A percentile compares a stretch with the other conserved stretches of the same genome.
Conservation (phyloP, 2,113 vertebrate genomes). For the Pelusios castaneus region DNA sequence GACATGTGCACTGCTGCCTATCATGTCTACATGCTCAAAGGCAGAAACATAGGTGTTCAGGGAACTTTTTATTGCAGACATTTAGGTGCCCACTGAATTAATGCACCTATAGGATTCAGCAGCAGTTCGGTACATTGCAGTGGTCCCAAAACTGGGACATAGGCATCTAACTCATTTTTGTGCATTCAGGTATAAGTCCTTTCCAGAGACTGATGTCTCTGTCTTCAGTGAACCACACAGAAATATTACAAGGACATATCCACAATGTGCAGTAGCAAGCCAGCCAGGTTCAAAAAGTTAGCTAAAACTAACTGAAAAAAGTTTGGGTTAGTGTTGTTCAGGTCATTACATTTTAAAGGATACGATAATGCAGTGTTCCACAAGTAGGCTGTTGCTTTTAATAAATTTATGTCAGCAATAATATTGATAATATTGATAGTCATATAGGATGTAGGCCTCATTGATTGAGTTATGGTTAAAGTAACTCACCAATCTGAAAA, state of each 20-base stretch:
- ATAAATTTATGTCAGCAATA: fast-evolving
- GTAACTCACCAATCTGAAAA: not conserved
- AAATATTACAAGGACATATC: not conserved
- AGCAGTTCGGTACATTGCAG: too few relatives aligned
- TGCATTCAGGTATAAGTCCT: not conserved
- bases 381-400: not conserved
- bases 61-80: too few relatives aligned
- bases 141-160: too few relatives aligned
- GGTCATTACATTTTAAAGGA: not conserved
- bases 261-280: fast-evolving
- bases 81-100: too few relatives aligned
- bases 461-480: not conserved
- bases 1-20: too few relatives aligned
- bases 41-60: too few relatives aligned
- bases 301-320: not conserved
- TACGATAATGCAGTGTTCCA: not conserved
- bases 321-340: not conserved
- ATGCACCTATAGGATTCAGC: too few relatives aligned
- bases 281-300: fast-evolving
- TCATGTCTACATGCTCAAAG: too few relatives aligned
- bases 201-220: not conserved
- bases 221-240: not conserved
- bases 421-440: not conserved
- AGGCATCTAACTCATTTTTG: not conserved
- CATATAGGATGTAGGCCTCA: not conserved